Evolutionary conservation across 2,797 vertebrate genomes (phyloP).

Genomic region (Phataginus tricuspis): DNA sequence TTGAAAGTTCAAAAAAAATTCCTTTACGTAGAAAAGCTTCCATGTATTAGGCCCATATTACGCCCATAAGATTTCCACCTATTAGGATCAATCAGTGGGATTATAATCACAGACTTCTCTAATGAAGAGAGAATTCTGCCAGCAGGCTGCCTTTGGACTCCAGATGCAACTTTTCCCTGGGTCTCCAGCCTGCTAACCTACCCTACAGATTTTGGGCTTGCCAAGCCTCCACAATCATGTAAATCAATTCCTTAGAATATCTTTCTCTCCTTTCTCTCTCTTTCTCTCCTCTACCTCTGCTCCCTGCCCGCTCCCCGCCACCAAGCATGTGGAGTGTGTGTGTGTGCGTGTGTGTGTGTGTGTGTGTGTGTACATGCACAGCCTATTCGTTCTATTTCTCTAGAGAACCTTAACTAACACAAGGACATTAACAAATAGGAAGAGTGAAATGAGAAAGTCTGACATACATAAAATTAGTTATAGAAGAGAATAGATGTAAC

Average conservation of each 20-base stretch:
- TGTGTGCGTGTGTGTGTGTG: no score
- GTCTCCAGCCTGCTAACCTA: no score
- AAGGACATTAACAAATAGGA: neutral
- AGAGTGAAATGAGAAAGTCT: neutral
- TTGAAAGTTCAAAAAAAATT: neutral
- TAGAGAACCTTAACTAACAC: neutral
- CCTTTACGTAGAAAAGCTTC: neutral
- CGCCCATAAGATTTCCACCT: neutral
- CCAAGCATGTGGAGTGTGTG: neutral
- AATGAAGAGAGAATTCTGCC: neutral
- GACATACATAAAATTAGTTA: neutral
- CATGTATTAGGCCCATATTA: neutral
- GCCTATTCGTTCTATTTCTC: neutral
- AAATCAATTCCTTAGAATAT: neutral
- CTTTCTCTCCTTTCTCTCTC: neutral
- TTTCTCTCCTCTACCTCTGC: neutral
- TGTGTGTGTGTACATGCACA: rapidly evolving
- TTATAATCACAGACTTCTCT: neutral
- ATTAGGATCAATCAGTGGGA: neutral
- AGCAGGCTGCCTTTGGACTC: neutral
- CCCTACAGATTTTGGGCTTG: neutral
- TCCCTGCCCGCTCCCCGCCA: no score
- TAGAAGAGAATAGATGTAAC: neutral
- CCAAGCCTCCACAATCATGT: neutral
- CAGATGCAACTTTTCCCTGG: neutral